phyloP scores from a whole-genome alignment of 2,113 vertebrate species.

The Athene cunicularia region DNA sequence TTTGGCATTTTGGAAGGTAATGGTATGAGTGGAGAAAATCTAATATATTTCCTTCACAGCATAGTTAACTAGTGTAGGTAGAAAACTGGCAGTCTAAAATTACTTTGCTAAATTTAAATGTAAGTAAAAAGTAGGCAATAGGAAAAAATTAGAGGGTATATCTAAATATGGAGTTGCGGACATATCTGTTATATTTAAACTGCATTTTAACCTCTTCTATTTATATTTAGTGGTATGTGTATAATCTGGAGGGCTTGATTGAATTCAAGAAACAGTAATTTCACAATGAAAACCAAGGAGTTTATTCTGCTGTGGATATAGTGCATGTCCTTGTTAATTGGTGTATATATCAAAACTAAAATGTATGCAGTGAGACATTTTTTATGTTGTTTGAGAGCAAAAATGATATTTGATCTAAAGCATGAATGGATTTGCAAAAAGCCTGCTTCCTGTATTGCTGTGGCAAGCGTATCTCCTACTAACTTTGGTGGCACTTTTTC shows the following conservation, averaged over 20 bases:
- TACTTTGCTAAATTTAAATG: slow-evolving; percentile 78
- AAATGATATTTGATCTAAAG: not conserved
- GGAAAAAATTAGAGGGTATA: slow-evolving; percentile 74
- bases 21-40: not conserved
- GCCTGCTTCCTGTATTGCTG: not conserved
- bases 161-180: slow-evolving; percentile 57
- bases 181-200: slow-evolving; percentile 68
- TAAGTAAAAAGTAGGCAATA: slow-evolving; percentile 71
- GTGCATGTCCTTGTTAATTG: rapidly evolving
- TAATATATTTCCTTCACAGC: not conserved
- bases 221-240: slow-evolving; percentile 59
- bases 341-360: not conserved
- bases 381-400: not conserved
- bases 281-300: slow-evolving; percentile 13
- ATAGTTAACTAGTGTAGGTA: slow-evolving; percentile 38
- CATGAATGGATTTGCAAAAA: not conserved
- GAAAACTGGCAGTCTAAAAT: slow-evolving; percentile 65
- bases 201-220: slow-evolving; percentile 70
- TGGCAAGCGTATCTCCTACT: not conserved
- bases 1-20: not conserved
- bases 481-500: not conserved
- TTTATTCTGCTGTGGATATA: not conserved
- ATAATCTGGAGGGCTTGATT: slow-evolving; percentile 54
- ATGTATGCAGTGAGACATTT: not conserved
- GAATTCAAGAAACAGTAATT: slow-evolving; percentile 40